phyloP scores from a whole-genome alignment of 2,797 vertebrate species.

The Anomalospiza imberbis region DNA sequence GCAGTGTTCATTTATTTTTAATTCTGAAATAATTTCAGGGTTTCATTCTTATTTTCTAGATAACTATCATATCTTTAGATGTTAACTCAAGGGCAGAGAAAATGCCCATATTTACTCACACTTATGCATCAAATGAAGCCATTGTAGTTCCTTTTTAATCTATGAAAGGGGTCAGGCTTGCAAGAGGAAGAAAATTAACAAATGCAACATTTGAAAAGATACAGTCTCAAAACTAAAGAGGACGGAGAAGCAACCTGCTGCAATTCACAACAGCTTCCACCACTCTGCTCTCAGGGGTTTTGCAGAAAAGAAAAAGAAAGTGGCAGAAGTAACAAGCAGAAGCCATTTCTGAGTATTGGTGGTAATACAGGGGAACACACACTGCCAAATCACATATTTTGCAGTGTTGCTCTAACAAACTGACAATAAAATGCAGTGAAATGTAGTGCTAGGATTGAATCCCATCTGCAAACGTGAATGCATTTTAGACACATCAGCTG shows the following conservation, averaged over 20 bases:
- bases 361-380: not conserved
- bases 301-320: not conserved
- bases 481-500: not conserved
- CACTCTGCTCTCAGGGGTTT: not conserved
- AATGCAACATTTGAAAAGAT: not conserved
- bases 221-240: not conserved
- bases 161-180: not conserved
- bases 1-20: not conserved
- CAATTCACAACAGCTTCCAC: not conserved
- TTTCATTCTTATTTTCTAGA: not conserved
- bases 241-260: not conserved
- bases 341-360: not conserved
- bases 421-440: not conserved
- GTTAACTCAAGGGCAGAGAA: not conserved
- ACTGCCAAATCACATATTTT: not conserved
- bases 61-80: not conserved
- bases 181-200: not conserved
- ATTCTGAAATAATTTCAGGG: not conserved
- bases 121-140: not conserved
- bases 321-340: not conserved
- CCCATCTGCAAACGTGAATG: not conserved
- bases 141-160: not conserved
- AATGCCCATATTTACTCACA: not conserved
- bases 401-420: not conserved
- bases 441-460: not conserved